Evolutionary conservation across 2,888 invertebrate species (phyloP), one percentile per base, ranked within the genome.

Genomic region (Ophioninae sp.): DNA sequence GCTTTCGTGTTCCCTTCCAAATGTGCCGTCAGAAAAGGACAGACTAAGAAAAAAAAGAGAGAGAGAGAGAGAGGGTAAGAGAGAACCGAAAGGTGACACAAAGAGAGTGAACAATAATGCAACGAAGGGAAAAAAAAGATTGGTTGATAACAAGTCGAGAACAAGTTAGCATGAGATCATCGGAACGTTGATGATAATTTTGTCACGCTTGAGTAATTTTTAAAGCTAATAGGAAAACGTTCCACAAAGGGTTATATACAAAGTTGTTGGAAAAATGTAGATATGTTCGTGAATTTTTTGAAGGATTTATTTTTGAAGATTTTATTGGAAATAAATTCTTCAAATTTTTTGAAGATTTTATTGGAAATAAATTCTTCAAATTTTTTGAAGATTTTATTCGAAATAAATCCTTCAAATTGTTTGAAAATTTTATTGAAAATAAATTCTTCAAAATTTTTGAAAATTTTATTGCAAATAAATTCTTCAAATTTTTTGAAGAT

Each of bases 151-250:
- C 17, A 30, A 44, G 30, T 39, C 13, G 58, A 71, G 58, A 63
- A 30, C 22, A 74, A 56, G 30, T 23, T 51, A 74, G 37, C 44
- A 7, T 39, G 63, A 44, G 44, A 64, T 8, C 37, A 61, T 59
- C 37, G 39, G 41, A 23, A 61, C 37, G 41, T 61, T 59, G 39
- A 39, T 51, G 51, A 68, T 68, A 68, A 51, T 51, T 68, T 68
- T 23, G 51, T 68, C 51, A 51, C 68, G 51, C 68, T 68, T 23
- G 8, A 13, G 51, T 51, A 51, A 68, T 3, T 51, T 68, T 68
- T 8, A 22, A 9, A 13, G 17, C 23, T 5, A 17, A 23, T 39
- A 23, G 6, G 7, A 8, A 51, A 23, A 51, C 13, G 17, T 30
- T 30, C 30, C n/a, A n/a, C n/a, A n/a, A n/a, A n/a, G n/a, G n/a